A percentile compares a stretch with the other conserved stretches of the same genome.
phyloP scores from a whole-genome alignment of 2,113 vertebrate genomes.

The Aegithalos caudatus region DNA sequence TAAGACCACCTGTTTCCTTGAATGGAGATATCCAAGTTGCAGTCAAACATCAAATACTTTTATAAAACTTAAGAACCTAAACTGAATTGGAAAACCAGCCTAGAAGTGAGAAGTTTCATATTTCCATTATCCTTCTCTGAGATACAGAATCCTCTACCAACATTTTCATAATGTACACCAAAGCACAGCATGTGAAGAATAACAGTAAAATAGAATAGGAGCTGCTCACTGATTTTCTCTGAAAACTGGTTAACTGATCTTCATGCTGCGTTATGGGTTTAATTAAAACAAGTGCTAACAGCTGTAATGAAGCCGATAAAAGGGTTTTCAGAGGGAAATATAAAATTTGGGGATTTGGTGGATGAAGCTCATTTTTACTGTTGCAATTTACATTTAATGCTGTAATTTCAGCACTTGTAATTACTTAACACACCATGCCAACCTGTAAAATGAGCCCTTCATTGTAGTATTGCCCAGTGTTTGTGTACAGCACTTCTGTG shows the following conservation, averaged over 20 bases:
- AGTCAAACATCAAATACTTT: neutral
- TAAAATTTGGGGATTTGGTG: neutral
- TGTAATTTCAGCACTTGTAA: neutral
- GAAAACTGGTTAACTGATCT: slow-evolving; percentile 4
- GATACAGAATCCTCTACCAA: neutral
- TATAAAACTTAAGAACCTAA: neutral
- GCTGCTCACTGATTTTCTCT: neutral
- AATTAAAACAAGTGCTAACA: slow-evolving; percentile 24
- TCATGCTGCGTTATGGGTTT: neutral
- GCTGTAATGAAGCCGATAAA: neutral
- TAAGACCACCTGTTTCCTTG: neutral
- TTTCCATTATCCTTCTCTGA: neutral
- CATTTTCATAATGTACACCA: neutral
- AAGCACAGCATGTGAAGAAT: neutral
- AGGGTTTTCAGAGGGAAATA: neutral
- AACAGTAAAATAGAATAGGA: neutral
- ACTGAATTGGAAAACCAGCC: neutral
- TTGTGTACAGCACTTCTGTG: neutral
- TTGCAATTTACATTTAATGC: neutral
- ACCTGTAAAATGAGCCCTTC: neutral
- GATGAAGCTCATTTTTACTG: neutral
- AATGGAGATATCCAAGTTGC: neutral
- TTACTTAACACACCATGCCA: neutral
- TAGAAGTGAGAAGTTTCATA: neutral
- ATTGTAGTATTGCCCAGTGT: rapidly evolving